Percentiles rank a stretch among this genome's conserved stretches.
Conservation (phyloP, 2,113 vertebrate species). For the Tilapia sparmanii region DNA sequence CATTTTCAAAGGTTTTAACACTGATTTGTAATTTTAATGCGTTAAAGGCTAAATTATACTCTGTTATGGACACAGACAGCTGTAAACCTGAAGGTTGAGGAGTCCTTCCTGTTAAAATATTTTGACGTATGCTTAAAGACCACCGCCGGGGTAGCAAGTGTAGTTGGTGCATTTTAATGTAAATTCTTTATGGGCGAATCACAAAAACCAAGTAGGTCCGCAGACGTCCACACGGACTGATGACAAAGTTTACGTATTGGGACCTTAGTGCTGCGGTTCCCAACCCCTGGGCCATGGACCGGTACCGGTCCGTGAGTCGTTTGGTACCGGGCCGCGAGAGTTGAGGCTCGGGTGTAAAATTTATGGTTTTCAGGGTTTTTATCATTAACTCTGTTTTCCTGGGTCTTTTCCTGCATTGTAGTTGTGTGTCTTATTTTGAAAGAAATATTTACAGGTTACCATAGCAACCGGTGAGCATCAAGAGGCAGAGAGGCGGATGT, state of each 20-base stretch:
- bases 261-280: not conserved
- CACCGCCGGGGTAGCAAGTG: not conserved
- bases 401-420: not conserved
- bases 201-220: not conserved
- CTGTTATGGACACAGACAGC: not conserved
- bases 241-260: not conserved
- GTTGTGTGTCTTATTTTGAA: not conserved
- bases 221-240: not conserved
- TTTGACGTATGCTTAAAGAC: not conserved
- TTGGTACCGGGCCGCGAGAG: not conserved
- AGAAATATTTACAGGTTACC: not conserved
- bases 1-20: not conserved
- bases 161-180: not conserved
- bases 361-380: not conserved
- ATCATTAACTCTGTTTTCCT: not conserved
- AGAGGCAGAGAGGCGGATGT: not conserved
- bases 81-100: not conserved
- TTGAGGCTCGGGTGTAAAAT: not conserved
- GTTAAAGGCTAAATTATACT: not conserved
- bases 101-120: not conserved
- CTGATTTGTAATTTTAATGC: not conserved
- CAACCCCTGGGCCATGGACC: not conserved
- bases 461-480: not conserved
- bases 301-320: not conserved
- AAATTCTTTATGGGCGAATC: not conserved